Percentiles rank a stretch among this genome's conserved stretches.
These are phyloP conservation scores for Premnoplex brunnescens DNA, from an alignment of 2,797 vertebrate genomes.

Conservation along the genomic window DNA sequence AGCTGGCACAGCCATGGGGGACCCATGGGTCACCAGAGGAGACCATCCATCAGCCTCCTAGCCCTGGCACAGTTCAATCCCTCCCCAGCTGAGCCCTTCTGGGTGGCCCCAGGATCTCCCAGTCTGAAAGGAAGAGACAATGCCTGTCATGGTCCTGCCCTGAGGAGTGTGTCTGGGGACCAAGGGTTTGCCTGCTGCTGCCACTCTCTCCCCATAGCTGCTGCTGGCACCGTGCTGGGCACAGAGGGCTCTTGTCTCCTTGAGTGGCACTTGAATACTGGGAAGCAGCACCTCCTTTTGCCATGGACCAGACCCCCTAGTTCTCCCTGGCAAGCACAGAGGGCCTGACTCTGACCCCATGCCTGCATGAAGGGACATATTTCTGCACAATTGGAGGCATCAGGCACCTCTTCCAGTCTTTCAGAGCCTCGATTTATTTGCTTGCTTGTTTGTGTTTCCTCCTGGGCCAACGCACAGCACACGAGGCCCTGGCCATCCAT, in stretches of 20 bases:
- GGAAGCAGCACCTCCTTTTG: background rate
- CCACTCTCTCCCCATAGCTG: background rate
- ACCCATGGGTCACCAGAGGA: background rate
- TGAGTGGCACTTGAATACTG: slow-evolving; percentile 48
- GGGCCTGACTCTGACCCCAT: background rate
- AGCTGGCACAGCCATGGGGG: background rate
- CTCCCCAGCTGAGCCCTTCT: slow-evolving; percentile 19
- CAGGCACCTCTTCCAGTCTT: background rate
- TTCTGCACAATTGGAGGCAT: slow-evolving; percentile 30
- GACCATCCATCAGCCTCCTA: background rate
- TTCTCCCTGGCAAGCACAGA: background rate
- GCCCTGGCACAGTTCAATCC: background rate
- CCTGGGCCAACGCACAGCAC: background rate
- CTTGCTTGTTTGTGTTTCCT: slow-evolving; percentile 27
- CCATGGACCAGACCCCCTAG: background rate
- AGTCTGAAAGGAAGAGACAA: background rate
- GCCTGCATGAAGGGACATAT: background rate
- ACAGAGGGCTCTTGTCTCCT: background rate
- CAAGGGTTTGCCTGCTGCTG: background rate
- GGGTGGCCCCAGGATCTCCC: slow-evolving; percentile 23
- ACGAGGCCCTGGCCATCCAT: background rate
- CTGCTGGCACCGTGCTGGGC: background rate
- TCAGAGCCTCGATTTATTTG: slow-evolving; percentile 23
- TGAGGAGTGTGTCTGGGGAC: background rate
- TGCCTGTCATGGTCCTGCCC: background rate